phyloP scores from a whole-genome alignment of 2,797 vertebrate species.

The Macroramphosus scolopax region DNA sequence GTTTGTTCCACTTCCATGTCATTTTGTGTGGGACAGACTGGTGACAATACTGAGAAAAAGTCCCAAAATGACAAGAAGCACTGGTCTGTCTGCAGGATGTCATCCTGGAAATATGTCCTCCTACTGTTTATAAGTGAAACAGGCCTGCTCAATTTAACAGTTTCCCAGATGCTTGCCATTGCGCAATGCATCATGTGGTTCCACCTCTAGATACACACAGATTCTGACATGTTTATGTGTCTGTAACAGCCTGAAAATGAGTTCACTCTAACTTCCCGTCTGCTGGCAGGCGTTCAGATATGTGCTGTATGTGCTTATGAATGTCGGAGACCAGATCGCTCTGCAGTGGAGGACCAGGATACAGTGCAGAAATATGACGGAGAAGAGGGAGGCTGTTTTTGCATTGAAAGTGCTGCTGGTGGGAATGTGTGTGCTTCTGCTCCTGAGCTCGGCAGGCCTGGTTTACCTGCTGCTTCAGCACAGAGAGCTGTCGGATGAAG shows the following conservation, averaged over 20 bases:
- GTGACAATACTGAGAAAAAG: constrained; percentile 32
- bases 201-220: constrained; percentile 28
- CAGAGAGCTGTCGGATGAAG: constrained; percentile 74
- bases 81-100: constrained; percentile 27
- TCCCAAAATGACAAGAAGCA: constrained; percentile 24
- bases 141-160: no score
- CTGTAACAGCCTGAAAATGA: constrained; percentile 18
- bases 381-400: constrained; percentile 16
- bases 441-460: constrained; percentile 76
- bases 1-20: constrained; percentile 62
- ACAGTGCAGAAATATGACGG: constrained; percentile 45
- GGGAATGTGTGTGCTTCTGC: constrained; percentile 70
- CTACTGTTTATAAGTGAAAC: constrained; percentile 39
- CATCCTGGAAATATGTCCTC: constrained; percentile 53
- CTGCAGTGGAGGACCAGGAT: constrained; percentile 7
- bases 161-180: constrained; percentile 57
- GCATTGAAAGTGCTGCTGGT: constrained; percentile 66
- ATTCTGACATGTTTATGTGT: constrained; percentile 62
- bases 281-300: constrained; percentile 55
- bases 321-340: constrained; percentile 39
- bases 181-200: constrained; percentile 41
- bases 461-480: constrained; percentile 79
- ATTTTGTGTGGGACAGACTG: constrained; percentile 34
- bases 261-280: constrained; percentile 50
- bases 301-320: constrained; percentile 39